A percentile compares a stretch with the other conserved stretches of the same genome.
These are phyloP conservation scores for Zoanthus gigantus DNA, from an alignment of 92 coral and sea anemone genomes.

Conservation along the genomic window DNA sequence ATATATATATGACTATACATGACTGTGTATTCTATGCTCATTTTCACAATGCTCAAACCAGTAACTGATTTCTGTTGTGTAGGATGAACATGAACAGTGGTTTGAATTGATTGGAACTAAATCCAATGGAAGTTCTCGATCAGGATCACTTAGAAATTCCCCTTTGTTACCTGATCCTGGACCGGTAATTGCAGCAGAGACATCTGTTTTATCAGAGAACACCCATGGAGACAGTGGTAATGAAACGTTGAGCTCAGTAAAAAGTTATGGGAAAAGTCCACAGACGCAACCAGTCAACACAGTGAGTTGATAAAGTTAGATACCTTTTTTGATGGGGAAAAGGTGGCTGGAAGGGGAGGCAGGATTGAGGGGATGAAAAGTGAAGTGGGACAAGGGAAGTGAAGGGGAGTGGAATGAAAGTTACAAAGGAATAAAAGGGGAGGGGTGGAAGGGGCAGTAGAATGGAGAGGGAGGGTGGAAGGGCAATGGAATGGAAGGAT, in stretches of 20 bases:
- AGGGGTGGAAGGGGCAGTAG: too few species aligned
- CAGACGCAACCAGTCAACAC: neutral
- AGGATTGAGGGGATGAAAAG: too few species aligned
- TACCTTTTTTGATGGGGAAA: too few species aligned
- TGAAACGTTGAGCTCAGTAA: constrained; percentile 8
- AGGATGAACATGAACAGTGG: constrained; percentile 42
- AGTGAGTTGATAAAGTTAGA: neutral
- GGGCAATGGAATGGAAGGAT: too few species aligned
- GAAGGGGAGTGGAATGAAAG: too few species aligned
- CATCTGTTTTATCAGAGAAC: neutral
- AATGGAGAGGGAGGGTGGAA: too few species aligned
- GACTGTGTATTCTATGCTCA: neutral
- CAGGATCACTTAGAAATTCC: constrained; percentile 34
- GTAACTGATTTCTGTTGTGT: neutral
- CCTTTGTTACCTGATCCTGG: constrained; percentile 2
- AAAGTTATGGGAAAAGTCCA: neutral
- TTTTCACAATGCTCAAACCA: too few species aligned
- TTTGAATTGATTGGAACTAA: constrained; percentile 26
- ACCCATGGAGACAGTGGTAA: neutral
- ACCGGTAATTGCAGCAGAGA: constrained; percentile 6
- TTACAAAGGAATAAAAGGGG: too few species aligned
- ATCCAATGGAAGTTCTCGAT: constrained; percentile 40
- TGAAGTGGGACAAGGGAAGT: too few species aligned
- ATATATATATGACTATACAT: too few species aligned
- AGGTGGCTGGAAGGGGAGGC: too few species aligned